phyloP scores from a whole-genome alignment of 2,888 invertebrate species.

The Ichneumon xanthorius region DNA sequence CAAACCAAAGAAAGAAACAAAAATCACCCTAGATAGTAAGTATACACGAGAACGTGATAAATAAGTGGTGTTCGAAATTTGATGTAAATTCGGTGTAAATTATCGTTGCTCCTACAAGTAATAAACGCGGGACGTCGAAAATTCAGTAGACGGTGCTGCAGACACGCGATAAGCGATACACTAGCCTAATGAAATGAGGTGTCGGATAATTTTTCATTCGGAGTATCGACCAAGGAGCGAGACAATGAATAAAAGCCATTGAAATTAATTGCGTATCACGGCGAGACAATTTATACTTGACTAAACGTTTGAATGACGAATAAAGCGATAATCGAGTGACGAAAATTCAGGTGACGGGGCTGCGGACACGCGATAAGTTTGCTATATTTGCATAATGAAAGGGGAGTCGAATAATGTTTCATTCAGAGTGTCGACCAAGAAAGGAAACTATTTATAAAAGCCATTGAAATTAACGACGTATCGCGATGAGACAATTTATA shows the following conservation, averaged over 20 bases:
- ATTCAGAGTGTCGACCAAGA: neutral
- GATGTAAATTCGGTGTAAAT: slow-evolving; percentile 33
- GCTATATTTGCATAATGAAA: neutral
- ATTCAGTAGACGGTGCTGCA: neutral
- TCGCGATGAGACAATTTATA: neutral
- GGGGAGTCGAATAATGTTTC: neutral
- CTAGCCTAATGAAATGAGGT: too few relatives aligned
- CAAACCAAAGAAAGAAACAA: slow-evolving; percentile 20
- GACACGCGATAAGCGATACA: neutral
- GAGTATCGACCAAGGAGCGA: neutral
- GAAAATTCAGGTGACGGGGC: too few relatives aligned
- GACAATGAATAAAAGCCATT: neutral
- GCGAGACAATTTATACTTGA: neutral
- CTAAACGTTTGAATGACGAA: neutral
- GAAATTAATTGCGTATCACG: neutral
- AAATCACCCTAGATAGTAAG: slow-evolving; percentile 4
- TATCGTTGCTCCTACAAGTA: slow-evolving; percentile 14
- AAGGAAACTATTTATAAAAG: neutral
- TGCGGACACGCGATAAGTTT: neutral
- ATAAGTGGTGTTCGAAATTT: neutral
- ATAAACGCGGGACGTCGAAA: neutral
- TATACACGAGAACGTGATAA: neutral
- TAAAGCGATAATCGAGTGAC: neutral
- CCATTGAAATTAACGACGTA: too few relatives aligned
- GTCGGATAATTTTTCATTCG: neutral